Evolutionary conservation across 2,888 invertebrate genomes (phyloP).

Genomic region (Latrodectus elegans): DNA sequence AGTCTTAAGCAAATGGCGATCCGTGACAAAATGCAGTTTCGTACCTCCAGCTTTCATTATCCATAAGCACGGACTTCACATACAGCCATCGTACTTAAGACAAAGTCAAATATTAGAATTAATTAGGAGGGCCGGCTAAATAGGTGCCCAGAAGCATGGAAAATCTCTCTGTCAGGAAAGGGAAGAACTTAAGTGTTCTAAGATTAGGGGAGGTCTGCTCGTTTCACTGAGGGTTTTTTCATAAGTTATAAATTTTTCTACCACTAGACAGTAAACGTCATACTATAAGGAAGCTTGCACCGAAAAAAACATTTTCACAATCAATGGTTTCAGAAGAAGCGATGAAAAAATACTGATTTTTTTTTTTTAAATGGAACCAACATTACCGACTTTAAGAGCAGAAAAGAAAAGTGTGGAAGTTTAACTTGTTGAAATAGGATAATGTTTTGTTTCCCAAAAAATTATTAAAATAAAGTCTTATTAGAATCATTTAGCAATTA

Average conservation of each 20-base stretch:
- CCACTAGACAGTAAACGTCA: slow-evolving; percentile 31
- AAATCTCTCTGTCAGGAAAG: no score
- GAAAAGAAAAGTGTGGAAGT: no score
- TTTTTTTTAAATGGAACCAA: no score
- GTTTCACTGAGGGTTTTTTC: slow-evolving; percentile 11
- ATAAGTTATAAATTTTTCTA: slow-evolving; percentile 51
- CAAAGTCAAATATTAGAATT: slow-evolving; percentile 66
- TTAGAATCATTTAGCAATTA: no score
- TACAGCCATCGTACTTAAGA: slow-evolving; percentile 34
- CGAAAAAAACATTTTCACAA: no score
- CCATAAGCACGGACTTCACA: slow-evolving; percentile 36
- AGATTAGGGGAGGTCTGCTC: slow-evolving; percentile 21
- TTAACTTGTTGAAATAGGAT: no score
- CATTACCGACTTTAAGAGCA: no score
- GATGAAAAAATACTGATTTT: no score
- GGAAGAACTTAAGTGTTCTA: slow-evolving; percentile 18
- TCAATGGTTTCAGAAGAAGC: no score
- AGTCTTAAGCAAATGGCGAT: slow-evolving; percentile 53
- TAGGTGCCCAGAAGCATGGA: not conserved
- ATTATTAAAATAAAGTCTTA: no score
- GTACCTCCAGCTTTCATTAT: slow-evolving; percentile 44
- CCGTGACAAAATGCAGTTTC: slow-evolving; percentile 64
- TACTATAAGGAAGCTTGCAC: not conserved
- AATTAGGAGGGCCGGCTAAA: slow-evolving; percentile 40
- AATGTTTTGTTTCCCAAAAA: no score